phyloP scores from a whole-genome alignment of 2,113 vertebrate genomes.

The Alces alces region DNA sequence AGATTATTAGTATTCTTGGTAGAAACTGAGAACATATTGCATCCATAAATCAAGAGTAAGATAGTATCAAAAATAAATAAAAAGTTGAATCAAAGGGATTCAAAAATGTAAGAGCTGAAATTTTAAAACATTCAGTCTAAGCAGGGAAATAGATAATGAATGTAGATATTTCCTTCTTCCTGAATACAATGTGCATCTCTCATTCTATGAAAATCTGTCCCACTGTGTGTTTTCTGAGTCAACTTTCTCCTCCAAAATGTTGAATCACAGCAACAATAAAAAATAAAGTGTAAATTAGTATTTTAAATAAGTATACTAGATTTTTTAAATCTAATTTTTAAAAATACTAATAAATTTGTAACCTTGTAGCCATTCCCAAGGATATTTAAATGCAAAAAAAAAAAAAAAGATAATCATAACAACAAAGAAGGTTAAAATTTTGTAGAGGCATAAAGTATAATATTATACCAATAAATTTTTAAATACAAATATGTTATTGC shows the following conservation, averaged over 20 bases:
- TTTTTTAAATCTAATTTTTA: neutral
- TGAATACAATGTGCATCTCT: neutral
- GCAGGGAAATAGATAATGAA: neutral
- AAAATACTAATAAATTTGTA: neutral
- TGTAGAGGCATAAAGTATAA: neutral
- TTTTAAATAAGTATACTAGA: neutral
- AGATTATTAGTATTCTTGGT: neutral
- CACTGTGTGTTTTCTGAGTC: neutral
- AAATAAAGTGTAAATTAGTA: neutral
- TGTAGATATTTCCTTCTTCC: neutral
- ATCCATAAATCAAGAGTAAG: constrained; percentile 13
- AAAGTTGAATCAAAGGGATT: constrained; percentile 3
- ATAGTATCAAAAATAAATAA: neutral
- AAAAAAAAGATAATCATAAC: neutral
- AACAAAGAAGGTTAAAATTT: neutral
- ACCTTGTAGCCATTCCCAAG: neutral
- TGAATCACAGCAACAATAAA: neutral
- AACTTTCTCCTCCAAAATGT: neutral
- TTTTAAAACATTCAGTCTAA: neutral
- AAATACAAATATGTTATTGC: neutral
- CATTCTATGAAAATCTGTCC: neutral
- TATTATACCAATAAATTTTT: neutral
- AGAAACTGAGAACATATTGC: neutral
- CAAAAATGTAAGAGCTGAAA: neutral
- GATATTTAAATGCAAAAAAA: neutral